Evolutionary conservation across 2,888 invertebrate genomes (phyloP).

Genomic region (Mythimna albipuncta): DNA sequence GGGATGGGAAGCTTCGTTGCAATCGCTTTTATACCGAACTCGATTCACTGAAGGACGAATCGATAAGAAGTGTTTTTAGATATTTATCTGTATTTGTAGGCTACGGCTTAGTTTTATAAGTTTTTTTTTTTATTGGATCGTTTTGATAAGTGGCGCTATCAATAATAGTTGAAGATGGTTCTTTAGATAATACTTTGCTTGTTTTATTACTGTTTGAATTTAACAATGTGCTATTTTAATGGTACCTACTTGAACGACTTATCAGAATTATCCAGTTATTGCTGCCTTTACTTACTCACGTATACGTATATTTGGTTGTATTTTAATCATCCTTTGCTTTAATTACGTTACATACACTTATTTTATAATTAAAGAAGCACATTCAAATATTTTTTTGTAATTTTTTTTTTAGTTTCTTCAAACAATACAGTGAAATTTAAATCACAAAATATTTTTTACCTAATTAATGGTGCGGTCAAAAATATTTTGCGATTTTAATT

Average conservation of each 20-base stretch:
- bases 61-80: slow-evolving; percentile 63
- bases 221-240: neutral
- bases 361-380: neutral
- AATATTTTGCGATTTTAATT: neutral
- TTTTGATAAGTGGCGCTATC: slow-evolving; percentile 52
- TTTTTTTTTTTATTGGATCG: slow-evolving; percentile 55
- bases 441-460: too few relatives aligned
- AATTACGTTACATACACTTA: neutral
- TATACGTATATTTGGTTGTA: neutral
- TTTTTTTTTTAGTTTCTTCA: too few relatives aligned
- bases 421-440: too few relatives aligned
- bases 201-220: slow-evolving; percentile 5
- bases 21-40: slow-evolving; percentile 63
- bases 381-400: too few relatives aligned
- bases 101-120: slow-evolving; percentile 52
- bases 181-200: slow-evolving; percentile 35
- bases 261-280: slow-evolving; percentile 8
- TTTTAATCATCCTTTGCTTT: too few relatives aligned
- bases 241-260: slow-evolving; percentile 8
- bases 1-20: slow-evolving; percentile 62
- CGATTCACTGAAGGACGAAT: slow-evolving; percentile 55
- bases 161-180: slow-evolving; percentile 60
- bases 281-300: slow-evolving; percentile 4
- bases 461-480: too few relatives aligned
- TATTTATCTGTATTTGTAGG: slow-evolving; percentile 61